These are phyloP conservation scores for Dione juno DNA, from an alignment of 2,888 invertebrate species.

Conservation along the genomic window DNA sequence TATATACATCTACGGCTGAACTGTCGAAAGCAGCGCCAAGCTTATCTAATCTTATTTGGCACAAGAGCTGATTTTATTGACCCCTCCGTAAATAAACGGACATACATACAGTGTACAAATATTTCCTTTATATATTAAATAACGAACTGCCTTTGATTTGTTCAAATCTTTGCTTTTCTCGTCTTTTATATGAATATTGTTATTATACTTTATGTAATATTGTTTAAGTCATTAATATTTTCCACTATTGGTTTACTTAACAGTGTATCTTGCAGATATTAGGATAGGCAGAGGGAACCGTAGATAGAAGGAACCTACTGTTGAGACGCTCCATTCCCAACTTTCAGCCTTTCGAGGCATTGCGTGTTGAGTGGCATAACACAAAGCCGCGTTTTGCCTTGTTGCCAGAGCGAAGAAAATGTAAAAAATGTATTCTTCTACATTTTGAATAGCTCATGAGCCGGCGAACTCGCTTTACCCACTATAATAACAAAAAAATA, in stretches of 20 bases:
- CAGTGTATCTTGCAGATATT: neutral
- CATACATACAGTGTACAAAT: constrained; percentile 44
- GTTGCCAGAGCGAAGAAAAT: too few relatives aligned
- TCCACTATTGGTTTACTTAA: too few relatives aligned
- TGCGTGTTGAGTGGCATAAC: neutral
- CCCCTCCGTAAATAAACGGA: constrained; percentile 38
- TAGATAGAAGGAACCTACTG: too few relatives aligned
- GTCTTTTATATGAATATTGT: neutral
- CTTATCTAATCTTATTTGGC: constrained; percentile 53
- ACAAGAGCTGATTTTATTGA: constrained; percentile 56
- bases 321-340: neutral
- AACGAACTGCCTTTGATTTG: constrained; percentile 2
- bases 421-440: too few relatives aligned
- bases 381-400: neutral
- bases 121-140: neutral
- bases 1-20: constrained; percentile 31
- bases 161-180: neutral
- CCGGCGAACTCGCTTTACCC: too few relatives aligned
- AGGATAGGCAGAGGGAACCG: too few relatives aligned
- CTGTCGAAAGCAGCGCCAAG: constrained; percentile 40
- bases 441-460: too few relatives aligned
- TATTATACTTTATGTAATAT: too few relatives aligned
- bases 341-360: neutral
- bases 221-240: too few relatives aligned
- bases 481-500: too few relatives aligned